These are phyloP conservation scores for Cotesia chilonis DNA, from an alignment of 1,140 invertebrate species.

Conservation along the genomic window DNA sequence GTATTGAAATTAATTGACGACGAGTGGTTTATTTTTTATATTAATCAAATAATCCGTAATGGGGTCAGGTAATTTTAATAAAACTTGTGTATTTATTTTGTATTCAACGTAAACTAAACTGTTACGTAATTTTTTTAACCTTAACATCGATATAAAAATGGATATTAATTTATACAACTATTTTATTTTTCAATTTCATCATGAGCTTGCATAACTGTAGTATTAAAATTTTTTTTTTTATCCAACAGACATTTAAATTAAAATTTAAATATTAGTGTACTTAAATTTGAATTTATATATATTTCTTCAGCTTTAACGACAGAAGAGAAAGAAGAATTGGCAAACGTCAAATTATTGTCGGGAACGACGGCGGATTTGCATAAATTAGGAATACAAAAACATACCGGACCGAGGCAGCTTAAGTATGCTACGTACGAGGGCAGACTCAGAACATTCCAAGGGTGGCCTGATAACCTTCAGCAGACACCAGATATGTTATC, in stretches of 20 bases:
- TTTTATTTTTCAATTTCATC: constrained; percentile 11
- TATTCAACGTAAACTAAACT: not conserved
- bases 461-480: constrained; percentile 71
- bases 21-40: too few relatives aligned
- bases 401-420: constrained; percentile 70
- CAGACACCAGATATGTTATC: constrained; percentile 75
- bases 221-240: not conserved
- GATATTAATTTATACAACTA: not conserved
- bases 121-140: too few relatives aligned
- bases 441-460: constrained; percentile 71
- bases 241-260: not conserved
- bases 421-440: constrained; percentile 72
- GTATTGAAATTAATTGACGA: too few relatives aligned
- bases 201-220: constrained; percentile 21
- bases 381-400: constrained; percentile 72
- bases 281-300: too few relatives aligned
- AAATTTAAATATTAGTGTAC: not conserved
- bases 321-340: constrained; percentile 48
- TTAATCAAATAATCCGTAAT: constrained; percentile 16
- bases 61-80: constrained; percentile 40
- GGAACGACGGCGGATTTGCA: constrained; percentile 59
- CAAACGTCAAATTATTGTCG: constrained; percentile 54
- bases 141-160: not conserved
- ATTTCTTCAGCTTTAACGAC: constrained; percentile 29
- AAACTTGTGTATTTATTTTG: not conserved